Evolutionary conservation across 1,140 invertebrate genomes (phyloP), one percentile per base, ranked within the genome.

Genomic region (Neodiprion lecontei): DNA sequence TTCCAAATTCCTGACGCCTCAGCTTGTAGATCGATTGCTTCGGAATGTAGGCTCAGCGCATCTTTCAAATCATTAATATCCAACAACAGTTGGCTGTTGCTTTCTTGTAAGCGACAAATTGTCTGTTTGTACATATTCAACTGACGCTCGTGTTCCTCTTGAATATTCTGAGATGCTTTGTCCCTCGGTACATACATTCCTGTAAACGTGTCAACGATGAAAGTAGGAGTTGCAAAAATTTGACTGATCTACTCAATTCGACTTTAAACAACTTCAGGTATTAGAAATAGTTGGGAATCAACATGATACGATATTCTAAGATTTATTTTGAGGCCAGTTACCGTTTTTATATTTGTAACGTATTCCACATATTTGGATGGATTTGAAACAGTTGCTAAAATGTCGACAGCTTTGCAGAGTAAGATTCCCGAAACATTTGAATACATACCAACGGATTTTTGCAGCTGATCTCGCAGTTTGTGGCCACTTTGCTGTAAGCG

Each of bases 41-140:
- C 48, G 7, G 72, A 12, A 67, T 79, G 70, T 50, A 81, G 76
- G 1, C 74, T 65, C 14, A 83, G 66, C 5, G 75, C 65, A 67
- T 82, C 77, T 40, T 76, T 79, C 14, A 82, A 53, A n/a, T 78
- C 68, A 75, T 79, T 76, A 7, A 82, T 80, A 72, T 83, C 80
- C 72, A 81, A 72, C 14, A 82, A 67, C 78, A 82, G 81, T 12
- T 76, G 67, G 9, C 77, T 75, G 68, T 82, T 83, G 72, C 82
- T 82, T 21, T 83, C 81, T 47, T 82, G 80, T 21, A 83, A 76
- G 48, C 77, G 80, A 67, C 74, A 67, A 75, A 83, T 79, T 17
- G 79, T 83, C 76, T 82, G 50, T 40, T 81, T 72, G 65, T 82
- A 80, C n/a, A 78, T 11, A 21, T 21, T 70, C 9, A 79, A 10